phyloP scores from a whole-genome alignment of 2,113 vertebrate species.

The Rattus rattus region DNA sequence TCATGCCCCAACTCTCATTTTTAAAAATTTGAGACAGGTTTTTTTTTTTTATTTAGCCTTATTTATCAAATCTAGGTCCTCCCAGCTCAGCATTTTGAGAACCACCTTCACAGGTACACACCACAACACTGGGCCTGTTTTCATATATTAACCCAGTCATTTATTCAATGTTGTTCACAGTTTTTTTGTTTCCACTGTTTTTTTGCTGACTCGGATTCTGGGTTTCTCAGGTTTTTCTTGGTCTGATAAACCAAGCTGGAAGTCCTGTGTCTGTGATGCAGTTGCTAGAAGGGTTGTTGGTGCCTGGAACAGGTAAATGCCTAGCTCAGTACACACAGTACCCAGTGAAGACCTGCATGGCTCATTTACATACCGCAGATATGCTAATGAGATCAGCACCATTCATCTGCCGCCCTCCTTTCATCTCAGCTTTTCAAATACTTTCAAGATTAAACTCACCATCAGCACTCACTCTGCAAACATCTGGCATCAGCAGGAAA shows the following conservation, averaged over 20 bases:
- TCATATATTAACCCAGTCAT: background rate
- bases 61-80: background rate
- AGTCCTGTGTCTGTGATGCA: background rate
- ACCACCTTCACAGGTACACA: too few species aligned
- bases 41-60: background rate
- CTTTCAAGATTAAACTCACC: constrained; percentile 36
- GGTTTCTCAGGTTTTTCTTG: background rate
- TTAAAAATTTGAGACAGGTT: background rate
- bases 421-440: background rate
- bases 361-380: background rate
- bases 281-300: background rate
- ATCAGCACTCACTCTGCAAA: background rate
- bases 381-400: background rate
- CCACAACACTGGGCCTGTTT: background rate
- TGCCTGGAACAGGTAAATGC: background rate
- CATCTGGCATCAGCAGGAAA: background rate
- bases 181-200: background rate
- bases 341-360: background rate
- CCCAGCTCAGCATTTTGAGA: background rate
- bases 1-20: background rate
- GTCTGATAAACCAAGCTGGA: background rate
- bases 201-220: background rate
- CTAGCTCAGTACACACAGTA: background rate
- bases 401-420: background rate
- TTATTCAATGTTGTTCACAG: background rate